Conservation (phyloP, 1,140 invertebrate genomes). For the Zaprionus tsacasi region DNA sequence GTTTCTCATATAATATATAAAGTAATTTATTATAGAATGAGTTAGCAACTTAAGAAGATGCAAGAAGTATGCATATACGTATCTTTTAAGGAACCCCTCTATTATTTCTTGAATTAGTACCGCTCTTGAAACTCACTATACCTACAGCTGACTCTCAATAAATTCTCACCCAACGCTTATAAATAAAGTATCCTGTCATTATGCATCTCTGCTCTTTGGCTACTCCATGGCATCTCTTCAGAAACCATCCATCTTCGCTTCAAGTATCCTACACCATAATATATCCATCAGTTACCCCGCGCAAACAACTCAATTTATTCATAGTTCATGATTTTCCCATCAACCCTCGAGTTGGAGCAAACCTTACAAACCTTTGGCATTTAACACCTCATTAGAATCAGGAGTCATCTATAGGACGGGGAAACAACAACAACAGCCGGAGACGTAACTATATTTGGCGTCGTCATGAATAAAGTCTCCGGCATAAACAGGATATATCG, state of each 20-base stretch:
- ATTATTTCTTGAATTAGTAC: too few species aligned
- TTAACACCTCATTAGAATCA: slow-evolving; percentile 74
- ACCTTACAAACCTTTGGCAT: slow-evolving; percentile 25
- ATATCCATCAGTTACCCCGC: neutral
- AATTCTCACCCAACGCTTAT: too few species aligned
- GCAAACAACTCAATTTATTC: slow-evolving; percentile 23
- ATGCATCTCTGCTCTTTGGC: too few species aligned
- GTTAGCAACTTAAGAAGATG: too few species aligned
- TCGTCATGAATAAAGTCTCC: slow-evolving; percentile 63
- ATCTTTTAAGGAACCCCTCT: too few species aligned
- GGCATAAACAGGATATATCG: slow-evolving; percentile 71
- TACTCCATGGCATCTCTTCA: neutral
- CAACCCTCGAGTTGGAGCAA: slow-evolving; percentile 2
- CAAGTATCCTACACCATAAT: neutral
- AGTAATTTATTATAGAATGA: too few species aligned
- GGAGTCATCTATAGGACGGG: slow-evolving; percentile 25
- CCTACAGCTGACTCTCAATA: too few species aligned
- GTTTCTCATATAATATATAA: too few species aligned
- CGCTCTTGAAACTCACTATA: too few species aligned
- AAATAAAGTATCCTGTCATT: too few species aligned
- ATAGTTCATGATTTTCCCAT: slow-evolving; percentile 9
- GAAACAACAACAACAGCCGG: slow-evolving; percentile 8
- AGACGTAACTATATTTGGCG: slow-evolving; percentile 38
- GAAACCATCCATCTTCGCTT: neutral
- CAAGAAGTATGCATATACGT: too few species aligned